These are phyloP conservation scores for Nyctalus aviator DNA, from an alignment of 2,797 vertebrate species.

Conservation along the genomic window DNA sequence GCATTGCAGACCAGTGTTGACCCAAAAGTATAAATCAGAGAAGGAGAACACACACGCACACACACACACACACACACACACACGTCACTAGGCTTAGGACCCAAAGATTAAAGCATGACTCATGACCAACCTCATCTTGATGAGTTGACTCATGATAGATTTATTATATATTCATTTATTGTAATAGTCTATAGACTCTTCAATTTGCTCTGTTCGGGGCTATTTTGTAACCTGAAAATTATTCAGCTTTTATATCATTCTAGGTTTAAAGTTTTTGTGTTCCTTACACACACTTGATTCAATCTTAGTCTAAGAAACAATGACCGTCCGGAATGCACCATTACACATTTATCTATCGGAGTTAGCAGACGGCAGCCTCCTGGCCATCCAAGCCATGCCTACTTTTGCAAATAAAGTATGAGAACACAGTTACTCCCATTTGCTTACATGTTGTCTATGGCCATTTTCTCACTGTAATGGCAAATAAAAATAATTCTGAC, in stretches of 20 bases:
- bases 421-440: not conserved
- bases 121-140: rapidly evolving
- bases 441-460: not conserved
- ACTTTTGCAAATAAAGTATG: not conserved
- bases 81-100: not conserved
- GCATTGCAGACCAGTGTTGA: not conserved
- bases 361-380: not conserved
- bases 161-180: not conserved
- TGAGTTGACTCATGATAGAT: not conserved
- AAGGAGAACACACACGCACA: not conserved
- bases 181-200: not conserved
- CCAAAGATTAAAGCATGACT: not conserved
- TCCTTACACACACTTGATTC: not conserved
- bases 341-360: not conserved
- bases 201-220: not conserved
- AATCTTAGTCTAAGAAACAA: not conserved
- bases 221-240: not conserved
- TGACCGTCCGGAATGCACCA: not conserved
- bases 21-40: not conserved
- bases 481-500: not conserved
- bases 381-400: rapidly evolving
- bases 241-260: not conserved
- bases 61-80: not conserved
- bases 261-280: not conserved
- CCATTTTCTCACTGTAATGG: not conserved